Base-by-base conservation (phyloP, 2,888 invertebrate genomes). In the Macroteleia sp. region DNA sequence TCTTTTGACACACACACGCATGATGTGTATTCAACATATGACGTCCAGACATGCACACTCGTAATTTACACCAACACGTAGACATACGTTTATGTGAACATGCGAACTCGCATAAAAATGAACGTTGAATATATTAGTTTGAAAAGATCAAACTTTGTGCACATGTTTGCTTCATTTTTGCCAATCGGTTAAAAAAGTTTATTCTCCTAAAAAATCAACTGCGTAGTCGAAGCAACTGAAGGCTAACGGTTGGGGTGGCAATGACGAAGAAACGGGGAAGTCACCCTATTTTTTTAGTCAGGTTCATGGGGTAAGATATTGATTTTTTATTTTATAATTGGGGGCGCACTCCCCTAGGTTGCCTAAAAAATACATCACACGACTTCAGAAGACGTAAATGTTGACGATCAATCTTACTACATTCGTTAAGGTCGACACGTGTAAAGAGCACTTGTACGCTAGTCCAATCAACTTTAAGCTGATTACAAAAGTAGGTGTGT, bases 281-380 rank as follows among this genome's bases (percentile, higher is more conserved):
- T 85, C 88, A 88, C 88, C 88, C 90, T 87, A 88, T 85, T 90
- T 90, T 89, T 88, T 88, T 80, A 79, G 82, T 80, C 79, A 77
- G 70, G 80, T 69, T 80, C 83, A 82, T 88, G 84, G 90, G 90
- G 90, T 87, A 90, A 89, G 89, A 90, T 91, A 91, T 91, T 90
- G 91, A 91, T 90, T 90, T 90, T 91, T 90, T 91, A 91, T 90
- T 91, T 91, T 91, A 91, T 91, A 91, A 91, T 90, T 90, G 90
- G 90, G 89, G 90, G 88, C 87, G 90, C 88, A 86, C 88, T 88
- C 90, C 90, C 89, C 89, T 87, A 83, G 83, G 88, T 86, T 88
- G 88, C 87, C 88, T 87, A 85, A 89, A 90, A 89, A 90, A 90
- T 86, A 90, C 89, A 89, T 89, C 89, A 86, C 87, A 87, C 86